Percentiles rank a stretch among this genome's conserved stretches.
Evolutionary conservation across 2,797 vertebrate genomes (phyloP).

Genomic region (Emys orbicularis): DNA sequence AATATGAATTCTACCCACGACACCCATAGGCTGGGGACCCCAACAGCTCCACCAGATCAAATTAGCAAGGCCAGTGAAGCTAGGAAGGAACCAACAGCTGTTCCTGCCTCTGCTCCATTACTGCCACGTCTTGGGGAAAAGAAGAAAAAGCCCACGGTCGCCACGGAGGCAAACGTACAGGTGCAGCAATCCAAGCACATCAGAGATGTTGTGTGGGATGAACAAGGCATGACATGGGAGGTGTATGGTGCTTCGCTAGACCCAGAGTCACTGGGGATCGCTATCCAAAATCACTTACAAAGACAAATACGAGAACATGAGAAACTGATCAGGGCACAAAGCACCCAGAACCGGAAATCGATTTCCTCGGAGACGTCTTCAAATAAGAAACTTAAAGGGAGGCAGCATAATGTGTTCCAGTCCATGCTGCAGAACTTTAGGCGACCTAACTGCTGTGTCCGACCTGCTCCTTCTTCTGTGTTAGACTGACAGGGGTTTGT

Average conservation of each 20-base stretch:
- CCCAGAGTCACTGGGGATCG: conserved; percentile 94
- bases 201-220: conserved; percentile 96
- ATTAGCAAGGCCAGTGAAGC: conserved; percentile 64
- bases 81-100: conserved; percentile 50
- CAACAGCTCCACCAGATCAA: conserved; percentile 55
- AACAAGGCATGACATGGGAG: conserved; percentile 99
- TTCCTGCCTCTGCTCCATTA: conserved; percentile 64
- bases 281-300: conserved; percentile 98
- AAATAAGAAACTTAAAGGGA: conserved; percentile 90
- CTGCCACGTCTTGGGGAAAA: conserved; percentile 61
- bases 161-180: conserved; percentile 66
- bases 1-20: conserved; percentile 44
- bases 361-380: conserved; percentile 85
- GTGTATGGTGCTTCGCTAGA: conserved; percentile 97
- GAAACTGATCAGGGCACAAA: conserved; percentile 87
- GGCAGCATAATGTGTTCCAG: conserved; percentile 92
- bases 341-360: conserved; percentile 88
- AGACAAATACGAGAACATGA: conserved; percentile 97
- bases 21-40: conserved; percentile 16
- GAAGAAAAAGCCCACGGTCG: conserved; percentile 70
- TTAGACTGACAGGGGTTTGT: conserved; percentile 83
- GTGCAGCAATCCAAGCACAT: conserved; percentile 82
- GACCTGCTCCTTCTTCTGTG: conserved; percentile 91
- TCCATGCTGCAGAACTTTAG: conserved; percentile 96
- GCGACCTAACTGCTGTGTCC: conserved; percentile 93